These are phyloP conservation scores for Philopedon plagiatum DNA, from an alignment of 2,888 invertebrate species.

Conservation along the genomic window DNA sequence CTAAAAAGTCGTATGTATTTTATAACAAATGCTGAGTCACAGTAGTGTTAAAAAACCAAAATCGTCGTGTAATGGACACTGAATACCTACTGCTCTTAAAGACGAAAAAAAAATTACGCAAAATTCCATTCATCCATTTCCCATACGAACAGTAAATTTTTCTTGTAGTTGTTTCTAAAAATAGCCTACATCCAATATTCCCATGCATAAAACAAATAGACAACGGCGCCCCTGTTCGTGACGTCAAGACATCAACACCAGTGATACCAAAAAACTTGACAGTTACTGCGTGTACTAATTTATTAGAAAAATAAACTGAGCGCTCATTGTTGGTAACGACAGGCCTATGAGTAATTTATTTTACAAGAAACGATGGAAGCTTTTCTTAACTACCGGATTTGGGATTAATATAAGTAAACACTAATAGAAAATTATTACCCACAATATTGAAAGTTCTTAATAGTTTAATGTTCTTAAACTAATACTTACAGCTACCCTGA, in stretches of 20 bases:
- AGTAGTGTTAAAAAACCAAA: too few relatives aligned
- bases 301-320: constrained; percentile 49
- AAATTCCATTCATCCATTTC: neutral
- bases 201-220: constrained; percentile 42
- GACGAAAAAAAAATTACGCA: too few relatives aligned
- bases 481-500: too few relatives aligned
- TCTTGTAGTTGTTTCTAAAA: neutral
- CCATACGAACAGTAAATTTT: neutral
- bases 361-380: constrained; percentile 32
- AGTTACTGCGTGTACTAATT: constrained; percentile 49
- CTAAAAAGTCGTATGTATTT: too few relatives aligned
- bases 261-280: constrained; percentile 45
- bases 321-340: constrained; percentile 44
- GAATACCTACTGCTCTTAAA: too few relatives aligned
- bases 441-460: too few relatives aligned
- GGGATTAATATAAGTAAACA: constrained; percentile 38
- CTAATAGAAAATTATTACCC: too few relatives aligned
- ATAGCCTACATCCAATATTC: constrained; percentile 2
- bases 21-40: too few relatives aligned
- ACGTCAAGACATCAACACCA: constrained; percentile 47
- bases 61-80: too few relatives aligned
- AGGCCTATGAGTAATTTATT: constrained; percentile 43
- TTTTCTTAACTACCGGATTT: constrained; percentile 41
- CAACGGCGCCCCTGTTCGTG: constrained; percentile 45
- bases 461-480: too few relatives aligned